phyloP scores from a whole-genome alignment of 1,140 invertebrate species.

The Drosophila obscura region DNA sequence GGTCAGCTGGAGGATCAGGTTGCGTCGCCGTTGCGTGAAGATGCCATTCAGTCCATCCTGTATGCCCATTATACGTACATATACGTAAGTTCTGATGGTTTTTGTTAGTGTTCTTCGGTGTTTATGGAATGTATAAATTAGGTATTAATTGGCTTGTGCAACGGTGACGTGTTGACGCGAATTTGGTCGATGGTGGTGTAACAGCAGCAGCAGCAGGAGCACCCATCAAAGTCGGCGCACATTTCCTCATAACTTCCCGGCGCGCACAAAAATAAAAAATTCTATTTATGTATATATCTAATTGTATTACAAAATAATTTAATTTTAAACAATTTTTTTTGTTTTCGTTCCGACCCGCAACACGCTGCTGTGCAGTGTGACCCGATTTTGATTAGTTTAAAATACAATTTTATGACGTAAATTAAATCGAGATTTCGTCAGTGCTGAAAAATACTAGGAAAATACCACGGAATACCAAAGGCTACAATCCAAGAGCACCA shows the following conservation, averaged over 20 bases:
- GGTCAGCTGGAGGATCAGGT: conserved; percentile 60
- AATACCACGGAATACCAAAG: conserved; percentile 1
- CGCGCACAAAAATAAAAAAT: conserved; percentile 18
- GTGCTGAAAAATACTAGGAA: conserved; percentile 13
- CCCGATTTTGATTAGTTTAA: neutral
- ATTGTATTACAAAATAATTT: conserved; percentile 19
- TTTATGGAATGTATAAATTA: conserved; percentile 41
- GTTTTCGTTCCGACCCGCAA: conserved; percentile 39
- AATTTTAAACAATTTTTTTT: conserved; percentile 1
- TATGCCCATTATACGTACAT: conserved; percentile 71
- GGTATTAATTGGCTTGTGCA: conserved; percentile 62
- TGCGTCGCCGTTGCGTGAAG: conserved; percentile 45
- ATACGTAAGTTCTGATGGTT: conserved; percentile 26
- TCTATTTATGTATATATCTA: conserved; percentile 8
- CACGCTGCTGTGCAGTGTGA: conserved; percentile 47
- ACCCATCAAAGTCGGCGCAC: conserved; percentile 61
- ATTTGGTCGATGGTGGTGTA: conserved; percentile 38
- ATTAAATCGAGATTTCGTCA: conserved; percentile 24
- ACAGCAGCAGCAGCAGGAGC: conserved; percentile 65
- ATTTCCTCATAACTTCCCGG: conserved; percentile 68
- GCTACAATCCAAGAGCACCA: too few relatives aligned
- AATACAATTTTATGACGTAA: conserved; percentile 28
- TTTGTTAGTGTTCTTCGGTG: conserved; percentile 10
- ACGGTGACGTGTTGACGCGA: conserved; percentile 45
- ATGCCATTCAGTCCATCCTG: conserved; percentile 65